Evolutionary conservation across 2,113 vertebrate species (phyloP), one percentile per base, ranked within the genome.

Genomic region (Mesembrinibis cayennensis): DNA sequence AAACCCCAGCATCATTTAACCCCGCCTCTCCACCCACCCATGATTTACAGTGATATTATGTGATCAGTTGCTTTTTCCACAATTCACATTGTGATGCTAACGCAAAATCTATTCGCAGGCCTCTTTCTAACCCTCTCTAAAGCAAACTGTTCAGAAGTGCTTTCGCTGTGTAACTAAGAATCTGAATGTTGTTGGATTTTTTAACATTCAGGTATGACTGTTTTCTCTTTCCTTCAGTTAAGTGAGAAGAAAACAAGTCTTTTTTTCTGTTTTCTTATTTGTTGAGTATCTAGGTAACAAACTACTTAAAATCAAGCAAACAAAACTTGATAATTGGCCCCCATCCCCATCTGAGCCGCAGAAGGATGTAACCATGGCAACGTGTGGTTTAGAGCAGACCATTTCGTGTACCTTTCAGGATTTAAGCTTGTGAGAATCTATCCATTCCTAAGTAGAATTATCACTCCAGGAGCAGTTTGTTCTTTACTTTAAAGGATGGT

Each of bases 241-340:
- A 91, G 63, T 61, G 90, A 96, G 70, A 97, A 93, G 91, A 97
- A 98, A 98, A 95, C 81, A 97, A 96, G 85, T 53, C 14, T 94
- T 94, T 92, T 79, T 87, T 81, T 71, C 76, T 76, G 80, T 96
- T 96, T 97, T 97, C 95, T 97, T 98, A 97, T 98, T 98, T 98
- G 91, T 97, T 97, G 95, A 97, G 98, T 98, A 98, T 98, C 98
- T 97, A 98, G 97, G 98, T 98, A 98, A 98, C 98, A 98, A 98
- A 98, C 96, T 98, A 98, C 97, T 98, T 98, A 98, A 98, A 98
- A 98, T 98, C 96, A 97, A 97, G 97, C 92, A 98, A 98, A 98
- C 96, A 98, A 98, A 98, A 98, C 98, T 98, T 98, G 97, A 96
- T 98, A 98, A 98, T 98, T 98, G 97, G 96, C 96, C 96, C 97